A percentile compares a stretch with the other conserved stretches of the same genome.
These are phyloP conservation scores for Hipparchia sbordonii DNA, from an alignment of 2,888 invertebrate genomes.

Conservation along the genomic window DNA sequence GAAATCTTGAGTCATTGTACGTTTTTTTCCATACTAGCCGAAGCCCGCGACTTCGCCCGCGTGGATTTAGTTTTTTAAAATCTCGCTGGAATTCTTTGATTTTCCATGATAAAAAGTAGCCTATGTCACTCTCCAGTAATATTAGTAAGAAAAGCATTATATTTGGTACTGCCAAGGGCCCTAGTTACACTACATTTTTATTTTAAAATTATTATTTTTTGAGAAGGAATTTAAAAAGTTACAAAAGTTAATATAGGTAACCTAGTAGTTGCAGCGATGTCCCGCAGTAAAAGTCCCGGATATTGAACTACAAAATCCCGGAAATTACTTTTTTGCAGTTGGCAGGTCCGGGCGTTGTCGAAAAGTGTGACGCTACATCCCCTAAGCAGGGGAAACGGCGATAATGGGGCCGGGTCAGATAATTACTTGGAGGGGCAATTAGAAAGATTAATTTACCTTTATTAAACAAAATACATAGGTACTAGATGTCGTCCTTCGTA, in stretches of 20 bases:
- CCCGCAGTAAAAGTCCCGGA: background rate
- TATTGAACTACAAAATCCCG: conserved; percentile 8
- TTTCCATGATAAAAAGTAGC: too few species aligned
- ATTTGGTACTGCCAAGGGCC: too few species aligned
- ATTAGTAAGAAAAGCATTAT: too few species aligned
- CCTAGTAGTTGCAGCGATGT: background rate
- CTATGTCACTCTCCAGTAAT: too few species aligned
- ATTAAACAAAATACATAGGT: conserved; percentile 51
- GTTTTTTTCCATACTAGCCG: background rate
- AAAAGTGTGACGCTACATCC: conserved; percentile 20
- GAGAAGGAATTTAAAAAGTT: too few species aligned
- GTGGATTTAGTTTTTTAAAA: too few species aligned
- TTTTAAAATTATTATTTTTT: too few species aligned
- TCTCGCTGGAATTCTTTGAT: too few species aligned
- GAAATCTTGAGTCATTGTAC: background rate
- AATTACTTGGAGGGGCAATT: conserved; percentile 48
- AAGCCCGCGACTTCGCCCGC: background rate
- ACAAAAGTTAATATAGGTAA: too few species aligned
- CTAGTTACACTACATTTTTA: too few species aligned
- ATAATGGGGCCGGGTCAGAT: conserved; percentile 33
- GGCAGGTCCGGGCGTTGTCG: background rate
- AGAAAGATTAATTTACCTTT: conserved; percentile 56
- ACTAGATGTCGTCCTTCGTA: background rate
- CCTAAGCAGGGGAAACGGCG: conserved; percentile 24
- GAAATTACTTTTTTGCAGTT: conserved; percentile 17